These are phyloP conservation scores for Liopterus haemorrhoidalis DNA, from an alignment of 2,888 invertebrate genomes.

Conservation along the genomic window DNA sequence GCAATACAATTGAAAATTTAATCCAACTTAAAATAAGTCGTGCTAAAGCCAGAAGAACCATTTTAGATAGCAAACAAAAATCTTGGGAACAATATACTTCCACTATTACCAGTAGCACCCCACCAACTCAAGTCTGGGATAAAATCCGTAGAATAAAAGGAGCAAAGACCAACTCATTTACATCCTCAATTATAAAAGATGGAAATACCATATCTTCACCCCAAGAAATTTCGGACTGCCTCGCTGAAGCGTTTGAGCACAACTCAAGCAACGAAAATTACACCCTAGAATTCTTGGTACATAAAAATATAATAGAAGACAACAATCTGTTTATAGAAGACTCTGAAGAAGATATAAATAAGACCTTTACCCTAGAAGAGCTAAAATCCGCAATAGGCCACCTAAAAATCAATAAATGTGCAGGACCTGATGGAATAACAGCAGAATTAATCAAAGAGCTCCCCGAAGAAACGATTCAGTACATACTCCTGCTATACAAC, in stretches of 20 bases:
- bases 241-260: neutral
- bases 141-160: conserved; percentile 1
- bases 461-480: neutral
- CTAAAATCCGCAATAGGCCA: neutral
- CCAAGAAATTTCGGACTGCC: neutral
- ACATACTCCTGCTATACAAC: neutral
- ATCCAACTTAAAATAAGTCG: neutral
- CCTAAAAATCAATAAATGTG: no score
- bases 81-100: neutral
- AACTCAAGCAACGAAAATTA: neutral
- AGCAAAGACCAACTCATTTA: neutral
- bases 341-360: neutral
- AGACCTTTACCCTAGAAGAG: neutral
- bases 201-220: neutral
- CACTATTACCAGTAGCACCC: neutral
- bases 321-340: neutral
- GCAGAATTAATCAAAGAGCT: neutral
- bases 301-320: neutral
- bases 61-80: neutral
- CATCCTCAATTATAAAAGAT: neutral
- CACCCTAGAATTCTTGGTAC: neutral
- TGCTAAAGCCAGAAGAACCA: neutral
- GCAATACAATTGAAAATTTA: neutral
- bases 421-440: neutral
- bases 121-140: neutral